phyloP scores from a whole-genome alignment of 2,888 invertebrate species.

The Eudemis profundana region DNA sequence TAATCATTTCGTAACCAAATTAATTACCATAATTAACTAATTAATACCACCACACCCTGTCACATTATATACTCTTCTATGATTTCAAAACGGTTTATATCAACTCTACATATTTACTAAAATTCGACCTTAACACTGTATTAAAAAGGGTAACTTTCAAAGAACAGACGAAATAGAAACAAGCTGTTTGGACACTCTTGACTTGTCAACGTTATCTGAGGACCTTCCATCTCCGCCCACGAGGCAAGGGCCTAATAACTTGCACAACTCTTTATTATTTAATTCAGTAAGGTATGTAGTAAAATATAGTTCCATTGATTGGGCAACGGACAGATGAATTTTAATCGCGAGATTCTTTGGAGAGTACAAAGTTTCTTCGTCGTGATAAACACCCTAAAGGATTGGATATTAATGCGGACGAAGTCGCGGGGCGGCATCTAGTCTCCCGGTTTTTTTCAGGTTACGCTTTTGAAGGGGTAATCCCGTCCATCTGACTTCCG shows the following conservation, averaged over 20 bases:
- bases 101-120: background rate
- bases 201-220: conserved; percentile 11
- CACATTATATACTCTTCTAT: background rate
- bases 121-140: background rate
- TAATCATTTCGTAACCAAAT: conserved; percentile 16
- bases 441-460: no score
- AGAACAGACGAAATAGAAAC: background rate
- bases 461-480: no score
- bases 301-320: background rate
- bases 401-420: no score
- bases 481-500: no score
- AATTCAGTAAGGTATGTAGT: conserved; percentile 7
- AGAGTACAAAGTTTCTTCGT: no score
- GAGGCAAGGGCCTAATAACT: background rate
- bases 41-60: background rate
- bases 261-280: conserved; percentile 18
- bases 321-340: background rate
- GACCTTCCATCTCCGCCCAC: conserved; percentile 26
- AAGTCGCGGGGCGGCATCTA: no score
- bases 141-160: background rate
- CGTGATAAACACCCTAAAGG: no score
- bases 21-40: conserved; percentile 11
- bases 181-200: conserved; percentile 6
- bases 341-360: no score
- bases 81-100: background rate